Percentiles rank a stretch among this genome's conserved stretches.
Conservation (phyloP, 2,113 vertebrate genomes). For the Tragulus kanchil region DNA sequence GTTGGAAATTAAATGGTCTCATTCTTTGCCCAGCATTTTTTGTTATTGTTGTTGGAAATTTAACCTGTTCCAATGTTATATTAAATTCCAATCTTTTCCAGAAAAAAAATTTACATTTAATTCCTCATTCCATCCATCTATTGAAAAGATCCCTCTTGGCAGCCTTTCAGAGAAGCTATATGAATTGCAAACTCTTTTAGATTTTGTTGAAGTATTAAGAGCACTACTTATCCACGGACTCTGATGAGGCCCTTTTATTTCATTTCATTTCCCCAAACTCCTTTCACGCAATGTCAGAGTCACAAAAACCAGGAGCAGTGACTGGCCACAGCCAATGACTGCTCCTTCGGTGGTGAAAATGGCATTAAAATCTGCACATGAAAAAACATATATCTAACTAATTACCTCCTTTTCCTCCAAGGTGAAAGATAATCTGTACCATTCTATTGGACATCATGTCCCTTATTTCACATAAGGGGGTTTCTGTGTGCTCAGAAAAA, state of each 20-base stretch:
- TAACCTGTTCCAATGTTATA: constrained; percentile 64
- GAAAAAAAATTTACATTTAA: constrained; percentile 74
- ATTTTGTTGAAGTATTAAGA: constrained; percentile 66
- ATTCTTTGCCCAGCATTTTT: constrained; percentile 51
- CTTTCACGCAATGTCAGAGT: constrained; percentile 74
- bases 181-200: constrained; percentile 56
- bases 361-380: constrained; percentile 25
- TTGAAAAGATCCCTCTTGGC: constrained; percentile 77
- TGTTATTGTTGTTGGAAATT: constrained; percentile 30
- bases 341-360: constrained; percentile 36
- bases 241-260: constrained; percentile 58
- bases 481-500: constrained; percentile 53
- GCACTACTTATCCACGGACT: constrained; percentile 44
- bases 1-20: constrained; percentile 5
- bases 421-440: constrained; percentile 70
- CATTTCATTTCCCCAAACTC: constrained; percentile 63
- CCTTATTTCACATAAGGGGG: constrained; percentile 69
- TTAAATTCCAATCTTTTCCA: constrained; percentile 73
- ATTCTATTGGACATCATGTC: constrained; percentile 72
- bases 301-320: constrained; percentile 63
- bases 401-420: constrained; percentile 72
- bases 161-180: constrained; percentile 55
- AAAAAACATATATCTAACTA: constrained; percentile 81
- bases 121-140: constrained; percentile 67
- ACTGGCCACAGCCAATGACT: constrained; percentile 58